These are phyloP conservation scores for Bombus impatiens DNA, from an alignment of 1,140 invertebrate species.

Conservation along the genomic window DNA sequence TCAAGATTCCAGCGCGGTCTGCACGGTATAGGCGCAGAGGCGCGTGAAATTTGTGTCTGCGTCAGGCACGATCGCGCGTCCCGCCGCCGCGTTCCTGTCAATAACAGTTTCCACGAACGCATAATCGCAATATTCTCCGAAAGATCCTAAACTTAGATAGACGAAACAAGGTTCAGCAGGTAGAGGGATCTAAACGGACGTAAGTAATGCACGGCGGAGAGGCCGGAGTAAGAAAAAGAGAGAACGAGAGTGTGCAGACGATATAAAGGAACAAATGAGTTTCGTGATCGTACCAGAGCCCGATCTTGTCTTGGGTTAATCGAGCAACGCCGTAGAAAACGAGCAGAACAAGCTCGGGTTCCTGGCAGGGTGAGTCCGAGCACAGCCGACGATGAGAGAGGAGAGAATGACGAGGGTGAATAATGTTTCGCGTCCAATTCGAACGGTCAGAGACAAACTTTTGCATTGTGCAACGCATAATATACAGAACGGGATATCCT, in stretches of 20 bases:
- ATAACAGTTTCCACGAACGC: slow-evolving; percentile 50
- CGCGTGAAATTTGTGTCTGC: slow-evolving; percentile 22
- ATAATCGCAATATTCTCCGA: slow-evolving; percentile 43
- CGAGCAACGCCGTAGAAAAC: slow-evolving; percentile 64
- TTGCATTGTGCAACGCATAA: slow-evolving; percentile 10
- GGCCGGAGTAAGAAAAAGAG: neutral
- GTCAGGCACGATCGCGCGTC: neutral
- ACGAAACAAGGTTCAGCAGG: slow-evolving; percentile 40
- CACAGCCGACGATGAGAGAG: slow-evolving; percentile 9
- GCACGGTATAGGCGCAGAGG: neutral
- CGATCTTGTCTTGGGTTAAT: slow-evolving; percentile 73
- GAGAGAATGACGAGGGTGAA: slow-evolving; percentile 47
- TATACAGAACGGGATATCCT: too few relatives aligned
- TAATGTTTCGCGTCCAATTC: slow-evolving; percentile 45
- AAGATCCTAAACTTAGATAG: slow-evolving; percentile 39
- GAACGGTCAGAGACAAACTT: slow-evolving; percentile 35
- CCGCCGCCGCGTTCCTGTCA: slow-evolving; percentile 27
- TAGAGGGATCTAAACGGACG: slow-evolving; percentile 60
- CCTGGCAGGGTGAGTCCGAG: slow-evolving; percentile 38
- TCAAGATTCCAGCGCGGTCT: neutral
- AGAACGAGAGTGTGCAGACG: slow-evolving; percentile 42
- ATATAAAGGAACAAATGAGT: slow-evolving; percentile 71
- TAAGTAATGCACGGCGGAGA: slow-evolving; percentile 50
- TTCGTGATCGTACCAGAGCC: slow-evolving; percentile 69
- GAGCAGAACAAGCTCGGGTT: slow-evolving; percentile 32